Evolutionary conservation across 2,888 invertebrate genomes (phyloP), one percentile per base, ranked within the genome.

Genomic region (Podotricha telesiphe): DNA sequence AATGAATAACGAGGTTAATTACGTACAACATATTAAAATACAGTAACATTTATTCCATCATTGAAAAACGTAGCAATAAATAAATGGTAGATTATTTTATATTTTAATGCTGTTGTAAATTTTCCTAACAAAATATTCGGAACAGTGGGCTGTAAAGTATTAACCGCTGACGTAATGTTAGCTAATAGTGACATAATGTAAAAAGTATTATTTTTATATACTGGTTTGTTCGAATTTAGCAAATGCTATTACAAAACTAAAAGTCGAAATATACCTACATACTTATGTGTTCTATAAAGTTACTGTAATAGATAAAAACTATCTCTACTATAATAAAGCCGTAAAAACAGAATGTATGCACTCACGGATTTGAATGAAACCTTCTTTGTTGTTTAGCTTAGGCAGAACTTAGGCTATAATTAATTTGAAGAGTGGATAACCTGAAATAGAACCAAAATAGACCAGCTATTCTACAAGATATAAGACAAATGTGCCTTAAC

Each of bases 1-100:
- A 53, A 53, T n/a, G 15, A 53, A 34, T 17, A 53, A 53, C 22
- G 28, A 34, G n/a, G n/a, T 34, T 53, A 53, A 53, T 28, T 28
- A 53, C n/a, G n/a, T 28, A 53, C 28, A 53, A 28, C 2, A 51
- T 15, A 15, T 22, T 28, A 28, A 28, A 22, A 37, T 37, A 37
- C 37, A 37, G 7, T 37, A 37, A 37, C 1, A 10, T n/a, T 37
- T 8, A 37, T 10, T 37, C 37, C 37, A 37, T 42, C 42, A 13
- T 7, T 42, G 11, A 42, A 42, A 13, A 42, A 13, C 42, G 11
- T 13, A 13, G 42, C 42, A 37, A 37, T n/a, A n/a, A n/a, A n/a
- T 6, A 42, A 42, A 42, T 42, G 42, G 13, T 2, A 13, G 42
- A 2, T 42, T 34, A 53, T 53, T 53, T 53, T 2, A 28, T 10